These are phyloP conservation scores for Cydia pomonella DNA, from an alignment of 1,140 invertebrate species.

Conservation along the genomic window DNA sequence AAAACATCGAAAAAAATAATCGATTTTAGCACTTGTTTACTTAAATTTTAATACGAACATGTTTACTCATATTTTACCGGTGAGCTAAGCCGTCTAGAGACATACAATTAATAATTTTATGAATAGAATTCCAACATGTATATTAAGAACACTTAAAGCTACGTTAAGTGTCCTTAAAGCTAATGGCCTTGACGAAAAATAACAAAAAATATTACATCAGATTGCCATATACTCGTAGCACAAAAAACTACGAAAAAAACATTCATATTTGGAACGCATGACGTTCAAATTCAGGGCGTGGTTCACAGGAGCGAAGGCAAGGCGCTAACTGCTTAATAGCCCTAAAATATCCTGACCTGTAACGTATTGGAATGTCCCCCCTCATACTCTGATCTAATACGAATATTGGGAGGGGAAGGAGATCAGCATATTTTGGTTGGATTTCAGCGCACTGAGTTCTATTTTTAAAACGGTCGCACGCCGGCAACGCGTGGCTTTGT, in stretches of 20 bases:
- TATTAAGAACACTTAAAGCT: neutral
- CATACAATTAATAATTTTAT: no score
- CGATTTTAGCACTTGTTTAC: no score
- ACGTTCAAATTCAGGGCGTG: constrained; percentile 63
- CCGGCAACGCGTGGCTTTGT: constrained; percentile 72
- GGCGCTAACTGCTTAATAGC: constrained; percentile 38
- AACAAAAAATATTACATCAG: neutral
- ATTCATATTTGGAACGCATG: constrained; percentile 62
- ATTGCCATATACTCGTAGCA: constrained; percentile 29
- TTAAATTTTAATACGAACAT: no score
- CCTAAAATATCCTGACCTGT: constrained; percentile 51
- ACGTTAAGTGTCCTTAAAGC: neutral
- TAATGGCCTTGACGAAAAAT: neutral
- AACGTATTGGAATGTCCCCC: constrained; percentile 35
- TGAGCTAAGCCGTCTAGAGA: no score
- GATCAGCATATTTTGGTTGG: constrained; percentile 50
- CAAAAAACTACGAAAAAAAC: constrained; percentile 49
- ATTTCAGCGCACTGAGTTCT: constrained; percentile 61
- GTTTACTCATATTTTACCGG: no score
- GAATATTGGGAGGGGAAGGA: constrained; percentile 38
- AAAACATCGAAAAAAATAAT: no score
- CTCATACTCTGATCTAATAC: neutral
- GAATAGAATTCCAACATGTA: no score
- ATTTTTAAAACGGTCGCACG: constrained; percentile 63
- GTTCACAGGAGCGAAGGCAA: constrained; percentile 47